phyloP scores from a whole-genome alignment of 2,113 vertebrate species.

The Ploceus nigricollis region DNA sequence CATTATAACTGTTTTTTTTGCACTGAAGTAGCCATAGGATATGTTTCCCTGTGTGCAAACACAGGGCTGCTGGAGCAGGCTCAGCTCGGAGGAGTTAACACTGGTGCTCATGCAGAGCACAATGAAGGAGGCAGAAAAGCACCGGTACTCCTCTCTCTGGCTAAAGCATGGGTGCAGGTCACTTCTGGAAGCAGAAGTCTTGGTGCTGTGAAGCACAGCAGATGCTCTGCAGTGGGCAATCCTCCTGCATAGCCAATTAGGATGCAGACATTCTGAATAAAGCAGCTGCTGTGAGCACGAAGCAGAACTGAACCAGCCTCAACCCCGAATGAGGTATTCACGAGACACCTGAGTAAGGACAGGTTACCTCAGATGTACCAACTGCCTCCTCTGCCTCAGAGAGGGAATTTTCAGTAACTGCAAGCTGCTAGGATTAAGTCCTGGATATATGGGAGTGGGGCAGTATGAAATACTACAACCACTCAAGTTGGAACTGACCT shows the following conservation, averaged over 20 bases:
- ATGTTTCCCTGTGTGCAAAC: neutral
- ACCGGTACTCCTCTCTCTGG: neutral
- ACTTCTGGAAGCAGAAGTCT: neutral
- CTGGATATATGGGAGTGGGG: neutral
- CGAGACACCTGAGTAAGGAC: neutral
- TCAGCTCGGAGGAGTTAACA: neutral
- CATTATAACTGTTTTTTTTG: neutral
- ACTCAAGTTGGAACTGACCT: neutral
- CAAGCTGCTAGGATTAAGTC: neutral
- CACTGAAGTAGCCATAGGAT: neutral
- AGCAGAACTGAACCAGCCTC: neutral
- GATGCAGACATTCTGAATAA: constrained; percentile 23
- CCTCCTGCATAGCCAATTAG: constrained; percentile 50
- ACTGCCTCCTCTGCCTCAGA: neutral
- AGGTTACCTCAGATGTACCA: neutral
- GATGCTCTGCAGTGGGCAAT: constrained; percentile 54
- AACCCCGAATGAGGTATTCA: neutral
- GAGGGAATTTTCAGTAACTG: neutral
- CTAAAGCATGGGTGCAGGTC: neutral
- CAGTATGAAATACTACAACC: neutral
- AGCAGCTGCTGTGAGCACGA: neutral
- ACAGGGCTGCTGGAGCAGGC: neutral
- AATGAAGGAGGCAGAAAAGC: neutral
- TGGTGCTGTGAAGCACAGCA: constrained; percentile 8
- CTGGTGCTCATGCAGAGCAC: neutral